A percentile compares a stretch with the other conserved stretches of the same genome.
These are phyloP conservation scores for Gambusia yucatana DNA, from an alignment of 2,797 vertebrate genomes.

Conservation along the genomic window DNA sequence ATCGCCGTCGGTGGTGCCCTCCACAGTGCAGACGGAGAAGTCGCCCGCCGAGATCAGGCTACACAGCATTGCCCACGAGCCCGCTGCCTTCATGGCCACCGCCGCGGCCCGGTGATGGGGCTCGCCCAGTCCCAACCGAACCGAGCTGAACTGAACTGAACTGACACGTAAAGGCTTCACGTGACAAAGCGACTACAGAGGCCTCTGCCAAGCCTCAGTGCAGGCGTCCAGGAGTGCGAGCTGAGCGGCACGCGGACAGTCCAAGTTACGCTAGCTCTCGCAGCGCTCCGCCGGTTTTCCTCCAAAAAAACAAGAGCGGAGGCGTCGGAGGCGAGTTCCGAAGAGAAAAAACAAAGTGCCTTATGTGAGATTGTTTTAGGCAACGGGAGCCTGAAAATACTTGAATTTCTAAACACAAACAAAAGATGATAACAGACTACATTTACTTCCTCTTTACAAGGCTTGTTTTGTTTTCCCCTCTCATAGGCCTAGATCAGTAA, in stretches of 20 bases:
- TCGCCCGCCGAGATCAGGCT: constrained; percentile 84
- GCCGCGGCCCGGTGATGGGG: constrained; percentile 59
- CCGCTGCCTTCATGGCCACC: constrained; percentile 69
- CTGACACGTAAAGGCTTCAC: constrained; percentile 28
- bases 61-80: constrained; percentile 87
- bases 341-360: constrained; percentile 70
- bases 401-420: constrained; percentile 68
- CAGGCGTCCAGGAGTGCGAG: constrained; percentile 10
- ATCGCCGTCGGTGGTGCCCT: constrained; percentile 73
- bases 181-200: background rate
- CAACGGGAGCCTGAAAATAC: constrained; percentile 72
- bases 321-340: constrained; percentile 18
- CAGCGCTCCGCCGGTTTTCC: constrained; percentile 21
- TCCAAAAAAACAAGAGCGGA: constrained; percentile 20
- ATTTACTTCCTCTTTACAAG: constrained; percentile 43
- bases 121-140: background rate
- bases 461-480: constrained; percentile 55
- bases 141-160: constrained; percentile 12
- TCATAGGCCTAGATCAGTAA: constrained; percentile 75
- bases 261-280: constrained; percentile 47
- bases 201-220: constrained; percentile 16
- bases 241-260: constrained; percentile 15
- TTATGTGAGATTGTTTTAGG: constrained; percentile 72
- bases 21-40: constrained; percentile 78
- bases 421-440: no score